Percentiles rank a stretch among this genome's conserved stretches.
These are phyloP conservation scores for Drosophila falleni DNA, from an alignment of 2,888 invertebrate genomes.

Conservation along the genomic window DNA sequence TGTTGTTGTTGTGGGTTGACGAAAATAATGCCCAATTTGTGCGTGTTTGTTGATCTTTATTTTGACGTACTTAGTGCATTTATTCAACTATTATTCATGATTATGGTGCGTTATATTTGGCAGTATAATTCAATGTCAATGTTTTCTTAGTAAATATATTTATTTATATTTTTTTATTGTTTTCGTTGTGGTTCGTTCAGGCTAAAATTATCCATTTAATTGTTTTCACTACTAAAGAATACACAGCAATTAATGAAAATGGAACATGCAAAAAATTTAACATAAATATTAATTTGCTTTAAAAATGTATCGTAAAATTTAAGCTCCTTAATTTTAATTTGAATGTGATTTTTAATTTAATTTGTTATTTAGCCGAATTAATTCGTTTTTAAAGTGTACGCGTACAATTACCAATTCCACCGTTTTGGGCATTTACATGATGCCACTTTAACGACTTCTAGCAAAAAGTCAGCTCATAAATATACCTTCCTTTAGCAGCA, in stretches of 20 bases:
- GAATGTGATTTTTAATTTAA: slow-evolving; percentile 1
- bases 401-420: slow-evolving; percentile 1
- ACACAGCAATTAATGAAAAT: not conserved
- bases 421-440: not conserved
- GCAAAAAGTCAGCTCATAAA: slow-evolving; percentile 8
- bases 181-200: not conserved
- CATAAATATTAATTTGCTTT: not conserved
- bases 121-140: slow-evolving; percentile 76
- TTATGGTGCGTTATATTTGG: slow-evolving; percentile 46
- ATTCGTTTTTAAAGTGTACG: slow-evolving; percentile 4
- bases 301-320: not conserved
- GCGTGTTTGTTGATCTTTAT: slow-evolving; percentile 55
- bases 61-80: slow-evolving; percentile 37
- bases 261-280: not conserved
- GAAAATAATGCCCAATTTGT: slow-evolving; percentile 38
- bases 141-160: slow-evolving; percentile 34
- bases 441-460: slow-evolving; percentile 17
- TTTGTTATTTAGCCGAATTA: not conserved
- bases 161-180: not conserved
- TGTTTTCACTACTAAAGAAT: slow-evolving; percentile 23
- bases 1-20: slow-evolving; percentile 10
- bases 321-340: not conserved
- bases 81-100: slow-evolving; percentile 41
- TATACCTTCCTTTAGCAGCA: slow-evolving; percentile 9
- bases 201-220: slow-evolving; percentile 1